Conservation (phyloP, 2,888 invertebrate species). For the Molanna angustata region DNA sequence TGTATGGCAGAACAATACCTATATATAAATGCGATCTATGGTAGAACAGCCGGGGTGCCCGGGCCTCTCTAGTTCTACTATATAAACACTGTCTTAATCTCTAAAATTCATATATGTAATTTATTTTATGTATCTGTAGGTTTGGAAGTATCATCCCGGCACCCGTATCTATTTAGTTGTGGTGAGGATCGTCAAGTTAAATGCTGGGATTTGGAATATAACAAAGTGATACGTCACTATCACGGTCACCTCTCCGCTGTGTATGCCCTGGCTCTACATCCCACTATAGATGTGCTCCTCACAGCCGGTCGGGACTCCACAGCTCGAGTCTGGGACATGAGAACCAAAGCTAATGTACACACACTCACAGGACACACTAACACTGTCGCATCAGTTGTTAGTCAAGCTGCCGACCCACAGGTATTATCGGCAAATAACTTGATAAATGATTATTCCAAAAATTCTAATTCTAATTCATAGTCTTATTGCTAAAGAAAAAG, state of each 20-base stretch:
- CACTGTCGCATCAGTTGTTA: conserved; percentile 92
- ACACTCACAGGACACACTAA: conserved; percentile 95
- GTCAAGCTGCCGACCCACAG: conserved; percentile 93
- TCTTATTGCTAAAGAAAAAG: not conserved
- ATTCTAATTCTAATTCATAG: not conserved
- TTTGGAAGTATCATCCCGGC: conserved; percentile 86
- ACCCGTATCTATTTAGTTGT: conserved; percentile 98
- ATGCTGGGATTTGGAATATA: conserved; percentile 99
- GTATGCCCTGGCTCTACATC: conserved; percentile 90
- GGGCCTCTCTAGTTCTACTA: no score
- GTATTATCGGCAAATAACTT: conserved; percentile 39
- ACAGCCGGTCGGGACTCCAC: conserved; percentile 95
- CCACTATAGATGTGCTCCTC: conserved; percentile 90
- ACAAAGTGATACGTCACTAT: conserved; percentile 97
- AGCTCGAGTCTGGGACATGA: conserved; percentile 97
- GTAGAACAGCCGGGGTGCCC: no score
- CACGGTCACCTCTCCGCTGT: conserved; percentile 98
- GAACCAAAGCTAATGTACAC: conserved; percentile 98
- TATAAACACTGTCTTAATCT: no score
- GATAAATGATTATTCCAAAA: not conserved
- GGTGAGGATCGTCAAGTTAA: conserved; percentile 99
- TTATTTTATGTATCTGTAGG: conserved; percentile 46
- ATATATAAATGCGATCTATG: no score
- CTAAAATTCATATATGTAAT: no score
- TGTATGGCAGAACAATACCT: no score